Base-by-base conservation (phyloP, 2,797 vertebrate species). In the Dromococcyx pavoninus region DNA sequence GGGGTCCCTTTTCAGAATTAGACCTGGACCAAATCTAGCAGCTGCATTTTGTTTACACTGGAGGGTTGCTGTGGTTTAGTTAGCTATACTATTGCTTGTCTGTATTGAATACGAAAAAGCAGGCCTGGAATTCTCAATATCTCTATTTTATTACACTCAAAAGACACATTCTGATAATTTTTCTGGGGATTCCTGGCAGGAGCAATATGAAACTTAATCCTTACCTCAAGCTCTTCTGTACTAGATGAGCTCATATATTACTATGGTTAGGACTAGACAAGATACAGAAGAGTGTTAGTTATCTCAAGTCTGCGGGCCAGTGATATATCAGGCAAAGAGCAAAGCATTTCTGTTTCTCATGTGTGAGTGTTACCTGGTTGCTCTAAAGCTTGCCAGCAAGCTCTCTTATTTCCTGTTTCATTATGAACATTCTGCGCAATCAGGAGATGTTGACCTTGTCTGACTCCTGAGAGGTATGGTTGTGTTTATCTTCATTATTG, bases 131-230 rank as follows among this genome's bases (percentile, higher is more conserved):
- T 94, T 93, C 88, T 94, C 83, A 93, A 77, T 84, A 75, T 82
- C 60, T 93, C 83, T 86, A 12, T 94, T 95, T 95, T 95, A 91
- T 95, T 91, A 48, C 72, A 73, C 91, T 93, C 94, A 41, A 33
- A 96, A 89, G 96, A 87, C 69, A 75, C 70, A 93, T 93, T 89
- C 89, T 94, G 89, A 56, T 96, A 90, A 94, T 95, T 96, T 96
- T 96, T 96, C 83, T 62, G 66, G 43, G 50, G 82, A 84, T 90
- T 94, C 79, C 93, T 95, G 93, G 86, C 88, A 90, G 89, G 24
- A 96, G 35, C 43, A 69, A 5, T 60, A n/a, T 41, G 89, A 89
- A 95, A 94, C 62, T 56, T 76, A 72, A 90, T 93, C 62, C 51
- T 93, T 88, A 65, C 79, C 46, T 86, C 69, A 83, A 51, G 25